Base-by-base conservation (phyloP, 1,140 invertebrate genomes). In the Arctopsyche grandis region DNA sequence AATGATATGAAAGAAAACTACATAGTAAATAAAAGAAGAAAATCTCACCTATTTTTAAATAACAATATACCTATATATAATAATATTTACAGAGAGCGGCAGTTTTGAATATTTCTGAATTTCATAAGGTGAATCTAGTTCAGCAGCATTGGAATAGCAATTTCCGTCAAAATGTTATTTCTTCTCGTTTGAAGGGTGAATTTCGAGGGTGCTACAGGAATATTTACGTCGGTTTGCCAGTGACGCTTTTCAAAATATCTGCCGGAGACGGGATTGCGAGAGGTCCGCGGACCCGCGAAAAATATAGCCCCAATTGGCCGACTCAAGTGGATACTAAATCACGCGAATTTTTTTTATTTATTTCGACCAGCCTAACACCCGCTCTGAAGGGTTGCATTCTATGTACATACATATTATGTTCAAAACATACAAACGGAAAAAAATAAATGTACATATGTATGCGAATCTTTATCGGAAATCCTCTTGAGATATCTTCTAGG, bases 231-330 rank as follows among this genome's bases (percentile, higher is more conserved):
- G 29, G 26, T 60, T 69, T 74, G 76, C 58, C 58, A 38, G 48
- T 75, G 76, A 75, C 71, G 76, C 76, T 78, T 81, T 78, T 69
- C 71, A 70, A 78, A 78, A 76, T 71, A 78, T 81, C 80, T 78
- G 76, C 58, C 69, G 52, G 48, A 71, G 77, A 81, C 63, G 63
- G 71, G 9, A 58, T 14, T 44, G 66, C 63, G 56, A 71, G 79
- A 43, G 52, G 77, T 73, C 58, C 52, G 16, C 52, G 16, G 26
- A 58, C 75, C 38, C 38, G 7, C 10, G 19, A 19, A 69, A 74
- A 22, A 76, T 69, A 63, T 63, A 52, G 69, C n/a, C 19, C 14
- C 38, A 76, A 76, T 63, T 63, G 60, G 60, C 24, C 22, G 24
- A 3, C n/a, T 26, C 38, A 16, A 77, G 76, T 66, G 63, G 22